A percentile compares a stretch with the other conserved stretches of the same genome.
phyloP scores from a whole-genome alignment of 2,797 vertebrate species.

The Pantherophis alleghaniensis region DNA sequence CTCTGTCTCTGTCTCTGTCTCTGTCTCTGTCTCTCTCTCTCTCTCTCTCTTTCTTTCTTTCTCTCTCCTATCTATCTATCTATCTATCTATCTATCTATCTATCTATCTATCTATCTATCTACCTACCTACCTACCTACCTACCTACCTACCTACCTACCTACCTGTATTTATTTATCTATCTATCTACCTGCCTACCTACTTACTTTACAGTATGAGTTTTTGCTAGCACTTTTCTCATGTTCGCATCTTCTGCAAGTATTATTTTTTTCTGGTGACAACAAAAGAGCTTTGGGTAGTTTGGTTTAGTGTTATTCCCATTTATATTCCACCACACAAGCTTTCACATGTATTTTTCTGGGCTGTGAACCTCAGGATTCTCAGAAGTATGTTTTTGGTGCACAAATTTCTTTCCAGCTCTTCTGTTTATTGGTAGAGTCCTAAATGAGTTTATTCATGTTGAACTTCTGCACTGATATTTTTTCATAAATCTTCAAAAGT shows the following conservation, averaged over 20 bases:
- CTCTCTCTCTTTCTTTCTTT: rapidly evolving
- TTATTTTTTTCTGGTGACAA: not conserved
- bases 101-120: not conserved
- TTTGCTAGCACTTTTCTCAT: not conserved
- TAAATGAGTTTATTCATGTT: not conserved
- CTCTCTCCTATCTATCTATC: no score
- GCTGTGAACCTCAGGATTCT: not conserved
- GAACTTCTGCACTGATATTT: not conserved
- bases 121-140: no score
- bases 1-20: no score
- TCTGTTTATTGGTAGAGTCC: not conserved
- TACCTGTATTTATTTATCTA: no score
- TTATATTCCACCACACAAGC: not conserved
- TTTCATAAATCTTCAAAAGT: not conserved
- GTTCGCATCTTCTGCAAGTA: not conserved
- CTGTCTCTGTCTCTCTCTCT: no score
- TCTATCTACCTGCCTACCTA: not conserved
- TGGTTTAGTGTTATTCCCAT: not conserved
- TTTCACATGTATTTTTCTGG: not conserved
- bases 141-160: no score
- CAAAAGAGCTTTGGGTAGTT: not conserved
- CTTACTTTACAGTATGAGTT: not conserved
- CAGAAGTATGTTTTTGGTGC: not conserved
- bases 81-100: no score
- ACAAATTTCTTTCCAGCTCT: not conserved